Evolutionary conservation across 2,888 invertebrate genomes (phyloP), one percentile per base, ranked within the genome.

Genomic region (Bombylius major): DNA sequence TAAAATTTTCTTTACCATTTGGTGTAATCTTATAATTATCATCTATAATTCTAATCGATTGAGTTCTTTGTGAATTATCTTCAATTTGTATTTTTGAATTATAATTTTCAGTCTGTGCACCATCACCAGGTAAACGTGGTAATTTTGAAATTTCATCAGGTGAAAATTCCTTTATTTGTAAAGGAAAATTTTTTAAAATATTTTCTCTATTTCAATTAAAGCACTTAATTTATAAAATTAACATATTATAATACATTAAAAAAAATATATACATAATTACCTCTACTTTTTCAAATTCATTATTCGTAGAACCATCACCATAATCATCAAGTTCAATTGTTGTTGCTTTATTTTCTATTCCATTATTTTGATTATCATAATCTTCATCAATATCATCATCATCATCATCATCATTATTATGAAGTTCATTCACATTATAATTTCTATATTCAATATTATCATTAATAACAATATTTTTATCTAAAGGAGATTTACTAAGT

Each of bases 11-110:
- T 5, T 70, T 71, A 53, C 72, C 62, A 47, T 70, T 71, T 13
- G 72, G 67, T 0, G 65, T 65, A 45, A 63, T 63, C 42, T 63
- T 65, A 31, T 67, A 62, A 56, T 67, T 69, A 33, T 65, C 67
- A 62, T 71, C 71, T 54, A 70, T 67, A 61, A 72, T 70, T 42
- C 70, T 67, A n/a, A 73, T 70, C 45, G 72, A 72, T 63, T 72
- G 72, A 23, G 68, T 69, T 33, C 69, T 69, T 31, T 67, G 62
- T 4, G 69, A 69, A 36, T 66, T 63, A 56, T 56, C 58, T 66
- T 67, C 61, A 64, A 63, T 61, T 65, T 68, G 58, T 63, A 66
- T 8, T 42, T 23, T 23, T 23, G 55, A 54, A 52, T 56, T 59
- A n/a, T 54, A 55, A 47, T 69, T 69, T 36, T 71, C 69, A 63